phyloP scores from a whole-genome alignment of 2,113 vertebrate species.

The Pteruthius melanotis region DNA sequence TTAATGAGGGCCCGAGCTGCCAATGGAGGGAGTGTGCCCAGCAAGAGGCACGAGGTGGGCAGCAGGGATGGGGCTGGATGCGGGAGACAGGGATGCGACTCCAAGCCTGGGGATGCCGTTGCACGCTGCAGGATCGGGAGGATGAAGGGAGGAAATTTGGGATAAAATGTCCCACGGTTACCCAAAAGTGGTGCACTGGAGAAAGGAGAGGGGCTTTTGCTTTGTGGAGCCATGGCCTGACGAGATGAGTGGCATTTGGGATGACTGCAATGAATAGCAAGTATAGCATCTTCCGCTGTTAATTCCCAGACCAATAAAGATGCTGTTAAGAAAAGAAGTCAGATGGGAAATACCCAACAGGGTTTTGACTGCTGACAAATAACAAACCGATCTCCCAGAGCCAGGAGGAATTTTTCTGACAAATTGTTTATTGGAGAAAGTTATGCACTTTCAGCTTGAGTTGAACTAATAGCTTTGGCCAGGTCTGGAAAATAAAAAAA shows the following conservation, averaged over 20 bases:
- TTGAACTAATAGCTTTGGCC: not conserved
- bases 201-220: not conserved
- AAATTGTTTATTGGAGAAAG: slow-evolving; percentile 15
- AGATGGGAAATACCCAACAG: slow-evolving; percentile 48
- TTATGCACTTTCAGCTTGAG: not conserved
- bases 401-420: slow-evolving; percentile 32
- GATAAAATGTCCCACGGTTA: not conserved
- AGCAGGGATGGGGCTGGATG: not conserved
- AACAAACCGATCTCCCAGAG: slow-evolving; percentile 10
- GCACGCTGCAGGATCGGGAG: rapidly evolving
- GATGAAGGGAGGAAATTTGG: not conserved
- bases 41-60: not conserved
- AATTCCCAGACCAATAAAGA: slow-evolving; percentile 58
- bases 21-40: slow-evolving; percentile 6
- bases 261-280: slow-evolving; percentile 39
- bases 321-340: slow-evolving; percentile 42
- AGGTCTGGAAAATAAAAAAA: not conserved
- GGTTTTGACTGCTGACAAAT: slow-evolving; percentile 48
- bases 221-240: not conserved
- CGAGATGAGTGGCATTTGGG: slow-evolving; percentile 16
- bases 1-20: slow-evolving; percentile 49
- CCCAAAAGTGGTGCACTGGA: not conserved
- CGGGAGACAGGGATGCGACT: not conserved
- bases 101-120: not conserved
- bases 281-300: not conserved